phyloP scores from a whole-genome alignment of 2,888 invertebrate genomes.

The Leucophenga montana region DNA sequence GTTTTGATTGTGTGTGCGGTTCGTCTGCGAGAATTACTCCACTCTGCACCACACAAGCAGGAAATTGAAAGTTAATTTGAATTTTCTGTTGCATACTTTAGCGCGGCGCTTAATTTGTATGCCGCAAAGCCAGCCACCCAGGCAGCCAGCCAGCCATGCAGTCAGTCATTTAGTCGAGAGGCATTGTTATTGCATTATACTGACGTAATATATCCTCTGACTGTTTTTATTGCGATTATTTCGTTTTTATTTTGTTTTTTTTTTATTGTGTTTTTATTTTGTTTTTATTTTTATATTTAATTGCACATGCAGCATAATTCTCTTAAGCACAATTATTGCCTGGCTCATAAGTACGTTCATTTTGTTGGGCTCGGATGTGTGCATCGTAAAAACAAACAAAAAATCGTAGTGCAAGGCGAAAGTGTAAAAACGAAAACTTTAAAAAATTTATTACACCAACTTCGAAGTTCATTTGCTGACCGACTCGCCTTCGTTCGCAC shows the following conservation, averaged over 20 bases:
- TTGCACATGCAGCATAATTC: conserved; percentile 64
- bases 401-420: background rate
- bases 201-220: conserved; percentile 11
- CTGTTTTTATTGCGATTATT: too few species aligned
- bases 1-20: conserved; percentile 62
- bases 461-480: too few species aligned
- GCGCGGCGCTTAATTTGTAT: conserved; percentile 39
- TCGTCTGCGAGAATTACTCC: background rate
- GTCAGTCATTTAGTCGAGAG: background rate
- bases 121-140: background rate
- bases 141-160: background rate
- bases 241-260: too few species aligned
- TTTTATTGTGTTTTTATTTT: too few species aligned
- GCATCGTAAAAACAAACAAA: background rate
- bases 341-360: background rate
- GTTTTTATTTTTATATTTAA: conserved; percentile 53
- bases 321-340: conserved; percentile 60
- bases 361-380: too few species aligned
- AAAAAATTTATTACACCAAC: conserved; percentile 15
- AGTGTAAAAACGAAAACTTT: background rate
- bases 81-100: conserved; percentile 53
- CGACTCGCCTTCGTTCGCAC: background rate
- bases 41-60: conserved; percentile 10
- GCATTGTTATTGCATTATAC: conserved; percentile 8
- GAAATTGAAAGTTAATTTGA: conserved; percentile 69